Evolutionary conservation across 1,140 invertebrate genomes (phyloP).

Genomic region (Triops cancriformis): DNA sequence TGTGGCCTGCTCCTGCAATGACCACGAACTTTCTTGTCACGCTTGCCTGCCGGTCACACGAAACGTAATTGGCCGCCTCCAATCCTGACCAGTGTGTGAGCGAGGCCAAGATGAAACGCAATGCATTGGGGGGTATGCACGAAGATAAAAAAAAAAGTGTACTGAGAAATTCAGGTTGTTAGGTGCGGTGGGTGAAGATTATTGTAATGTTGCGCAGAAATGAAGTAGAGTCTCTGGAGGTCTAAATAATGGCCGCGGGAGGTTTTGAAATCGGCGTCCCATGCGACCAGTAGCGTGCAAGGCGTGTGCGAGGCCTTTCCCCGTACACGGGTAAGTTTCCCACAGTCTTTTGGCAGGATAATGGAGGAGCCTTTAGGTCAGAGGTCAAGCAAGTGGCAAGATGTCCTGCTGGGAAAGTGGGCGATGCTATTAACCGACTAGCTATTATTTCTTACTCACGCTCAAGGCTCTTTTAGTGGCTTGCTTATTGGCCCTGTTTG

Average conservation of each 20-base stretch:
- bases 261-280: background rate
- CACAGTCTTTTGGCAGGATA: slow-evolving; percentile 10
- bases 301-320: background rate
- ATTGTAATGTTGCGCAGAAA: background rate
- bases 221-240: background rate
- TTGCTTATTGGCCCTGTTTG: background rate
- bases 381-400: slow-evolving; percentile 12
- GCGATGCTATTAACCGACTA: slow-evolving; percentile 1
- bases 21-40: slow-evolving; percentile 13
- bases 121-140: background rate
- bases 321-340: background rate
- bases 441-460: background rate
- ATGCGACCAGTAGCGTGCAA: slow-evolving; percentile 5
- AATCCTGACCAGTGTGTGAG: background rate
- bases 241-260: background rate
- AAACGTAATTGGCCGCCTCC: background rate
- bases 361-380: background rate
- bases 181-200: background rate
- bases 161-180: background rate
- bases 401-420: slow-evolving; percentile 7
- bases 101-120: background rate
- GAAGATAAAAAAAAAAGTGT: background rate
- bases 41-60: slow-evolving; percentile 3
- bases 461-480: background rate
- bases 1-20: slow-evolving; percentile 2